Conservation (phyloP, 2,888 invertebrate species). For the Coleophora deauratella region DNA sequence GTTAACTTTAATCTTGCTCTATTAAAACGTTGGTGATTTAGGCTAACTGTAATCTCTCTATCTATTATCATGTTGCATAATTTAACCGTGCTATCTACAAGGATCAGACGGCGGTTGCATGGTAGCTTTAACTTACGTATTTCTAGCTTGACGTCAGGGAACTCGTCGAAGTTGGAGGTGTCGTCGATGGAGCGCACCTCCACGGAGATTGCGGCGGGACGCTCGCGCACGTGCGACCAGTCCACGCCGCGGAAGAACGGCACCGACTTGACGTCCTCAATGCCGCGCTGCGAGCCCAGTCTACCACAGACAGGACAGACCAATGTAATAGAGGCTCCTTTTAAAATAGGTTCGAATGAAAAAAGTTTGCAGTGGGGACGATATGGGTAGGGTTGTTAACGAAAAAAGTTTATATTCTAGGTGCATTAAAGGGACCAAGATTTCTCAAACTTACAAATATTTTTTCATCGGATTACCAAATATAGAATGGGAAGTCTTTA, state of each 20-base stretch:
- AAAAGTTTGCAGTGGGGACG: neutral
- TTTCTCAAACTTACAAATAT: too few species aligned
- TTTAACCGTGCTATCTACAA: too few species aligned
- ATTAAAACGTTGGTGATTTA: too few species aligned
- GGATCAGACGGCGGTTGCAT: too few species aligned
- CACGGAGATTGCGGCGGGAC: conserved; percentile 98
- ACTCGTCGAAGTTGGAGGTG: conserved; percentile 99
- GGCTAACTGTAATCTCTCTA: too few species aligned
- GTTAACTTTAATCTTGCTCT: too few species aligned
- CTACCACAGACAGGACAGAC: conserved; percentile 25
- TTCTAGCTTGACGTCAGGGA: conserved; percentile 98
- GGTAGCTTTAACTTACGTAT: conserved; percentile 99
- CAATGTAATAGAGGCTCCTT: too few species aligned
- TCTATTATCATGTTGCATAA: too few species aligned
- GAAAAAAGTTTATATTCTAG: neutral
- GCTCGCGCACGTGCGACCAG: conserved; percentile 99
- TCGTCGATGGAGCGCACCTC: conserved; percentile 99
- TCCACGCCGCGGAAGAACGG: conserved; percentile 98
- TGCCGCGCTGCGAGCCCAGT: conserved; percentile 89
- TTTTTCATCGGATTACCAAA: too few species aligned
- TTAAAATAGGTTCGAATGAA: neutral
- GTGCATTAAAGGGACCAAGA: too few species aligned
- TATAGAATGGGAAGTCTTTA: too few species aligned
- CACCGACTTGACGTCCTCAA: conserved; percentile 94
- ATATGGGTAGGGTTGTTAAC: neutral